phyloP scores from a whole-genome alignment of 2,888 invertebrate species.

The Agrotis exclamationis region DNA sequence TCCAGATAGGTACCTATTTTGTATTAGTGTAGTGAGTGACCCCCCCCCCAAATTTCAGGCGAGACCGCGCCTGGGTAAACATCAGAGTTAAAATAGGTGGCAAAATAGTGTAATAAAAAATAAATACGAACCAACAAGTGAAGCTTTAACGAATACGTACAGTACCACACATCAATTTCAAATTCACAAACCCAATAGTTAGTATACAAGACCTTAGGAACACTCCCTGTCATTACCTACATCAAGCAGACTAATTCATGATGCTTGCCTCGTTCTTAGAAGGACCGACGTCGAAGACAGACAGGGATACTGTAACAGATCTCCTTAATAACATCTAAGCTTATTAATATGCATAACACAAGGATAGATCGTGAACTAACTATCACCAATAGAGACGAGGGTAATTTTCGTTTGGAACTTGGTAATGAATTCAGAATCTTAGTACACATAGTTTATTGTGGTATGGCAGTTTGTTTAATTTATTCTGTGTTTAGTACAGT shows the following conservation, averaged over 20 bases:
- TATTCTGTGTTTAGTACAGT: slow-evolving; percentile 43
- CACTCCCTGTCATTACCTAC: slow-evolving; percentile 28
- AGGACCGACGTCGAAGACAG: slow-evolving; percentile 54
- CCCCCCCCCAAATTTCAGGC: too few relatives aligned
- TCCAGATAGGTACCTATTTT: too few relatives aligned
- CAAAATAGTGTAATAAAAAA: background rate
- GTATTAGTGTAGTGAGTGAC: too few relatives aligned
- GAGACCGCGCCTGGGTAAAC: too few relatives aligned
- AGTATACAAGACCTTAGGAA: slow-evolving; percentile 36
- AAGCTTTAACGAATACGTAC: background rate
- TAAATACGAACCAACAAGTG: background rate
- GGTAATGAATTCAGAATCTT: slow-evolving; percentile 87
- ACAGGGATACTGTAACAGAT: slow-evolving; percentile 68
- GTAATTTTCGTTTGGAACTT: slow-evolving; percentile 84
- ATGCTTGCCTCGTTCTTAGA: slow-evolving; percentile 68
- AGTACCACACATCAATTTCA: slow-evolving; percentile 24
- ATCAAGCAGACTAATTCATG: slow-evolving; percentile 62
- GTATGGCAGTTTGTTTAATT: slow-evolving; percentile 53
- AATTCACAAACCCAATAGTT: slow-evolving; percentile 40
- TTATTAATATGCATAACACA: slow-evolving; percentile 88
- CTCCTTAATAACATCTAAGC: slow-evolving; percentile 79
- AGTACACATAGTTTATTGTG: slow-evolving; percentile 80
- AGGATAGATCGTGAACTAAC: slow-evolving; percentile 79
- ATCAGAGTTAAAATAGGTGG: too few relatives aligned
- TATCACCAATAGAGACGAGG: slow-evolving; percentile 80